Conservation (phyloP, 2,113 vertebrate genomes). For the Barbus barbus region DNA sequence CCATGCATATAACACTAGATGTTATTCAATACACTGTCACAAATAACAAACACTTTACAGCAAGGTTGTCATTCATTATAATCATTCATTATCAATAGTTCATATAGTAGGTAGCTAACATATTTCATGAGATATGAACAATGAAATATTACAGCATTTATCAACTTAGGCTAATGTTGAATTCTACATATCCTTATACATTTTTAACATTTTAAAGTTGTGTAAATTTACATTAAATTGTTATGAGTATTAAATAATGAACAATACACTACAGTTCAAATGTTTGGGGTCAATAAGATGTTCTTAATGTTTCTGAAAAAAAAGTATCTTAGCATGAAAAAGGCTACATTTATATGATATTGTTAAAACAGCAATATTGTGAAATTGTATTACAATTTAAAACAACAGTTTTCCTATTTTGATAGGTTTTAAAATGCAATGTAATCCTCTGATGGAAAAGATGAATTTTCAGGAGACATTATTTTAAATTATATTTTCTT, state of each 20-base stretch:
- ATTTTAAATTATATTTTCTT: neutral
- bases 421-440: neutral
- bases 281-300: neutral
- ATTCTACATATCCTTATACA: neutral
- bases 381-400: neutral
- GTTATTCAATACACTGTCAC: neutral
- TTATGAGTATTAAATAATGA: neutral
- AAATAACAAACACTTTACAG: neutral
- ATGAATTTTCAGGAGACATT: neutral
- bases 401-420: neutral
- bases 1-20: neutral
- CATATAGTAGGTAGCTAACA: neutral
- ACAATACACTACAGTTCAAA: neutral
- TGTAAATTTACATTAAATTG: neutral
- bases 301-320: neutral
- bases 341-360: neutral
- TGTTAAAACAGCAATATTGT: neutral
- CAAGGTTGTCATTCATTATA: neutral
- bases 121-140: neutral
- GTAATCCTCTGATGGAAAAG: neutral
- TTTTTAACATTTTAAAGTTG: neutral
- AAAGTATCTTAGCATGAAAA: neutral
- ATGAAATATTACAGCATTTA: neutral
- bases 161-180: neutral
- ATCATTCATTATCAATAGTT: neutral